Evolutionary conservation across 2,797 vertebrate species (phyloP), one percentile per base, ranked within the genome.

Genomic region (Amblyopsis hoosieri): DNA sequence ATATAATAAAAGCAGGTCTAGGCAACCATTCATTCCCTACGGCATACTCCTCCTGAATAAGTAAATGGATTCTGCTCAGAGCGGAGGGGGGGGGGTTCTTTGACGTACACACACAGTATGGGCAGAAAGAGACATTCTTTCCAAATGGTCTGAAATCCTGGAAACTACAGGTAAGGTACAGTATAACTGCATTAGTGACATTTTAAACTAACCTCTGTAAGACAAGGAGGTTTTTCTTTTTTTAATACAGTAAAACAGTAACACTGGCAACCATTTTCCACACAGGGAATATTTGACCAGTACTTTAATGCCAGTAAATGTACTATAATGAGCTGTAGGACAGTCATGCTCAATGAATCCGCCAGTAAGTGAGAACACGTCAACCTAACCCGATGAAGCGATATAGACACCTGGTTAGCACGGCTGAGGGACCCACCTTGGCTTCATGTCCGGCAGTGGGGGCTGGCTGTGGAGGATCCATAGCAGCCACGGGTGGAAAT

Each of bases 401-500:
- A 11, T 23, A 9, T 1, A 8, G 13, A 33, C 31, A 23, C 17
- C 15, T 5, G 9, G 4, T 29, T 23, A 42, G 12, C 12, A 48
- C 15, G 15, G 17, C 11, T 1, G 46, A 15, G 57, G 33, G 23
- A 47, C 70, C 69, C 67, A 99, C 98, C 94, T 98, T 98, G 76
- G 90, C 89, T 75, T 98, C 96, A 0, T 93, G 90, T 15, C 87
- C 84, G 46, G 91, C 87, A 67, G 85, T 85, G 0, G 95, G 92
- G 67, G 94, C 88, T 74, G 95, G 93, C 71, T 95, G 94, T 10
- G 96, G 94, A 33, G 95, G 94, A 69, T 99, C 97, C 0, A 93
- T 89, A 42, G 92, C 93, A 19, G 94, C 92, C 0, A 94, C 85
- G 15, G 96, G 94, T 71, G 97, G 94, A 77, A 99, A 97, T 57